phyloP scores from a whole-genome alignment of 2,888 invertebrate genomes.

The Acleris emargana region DNA sequence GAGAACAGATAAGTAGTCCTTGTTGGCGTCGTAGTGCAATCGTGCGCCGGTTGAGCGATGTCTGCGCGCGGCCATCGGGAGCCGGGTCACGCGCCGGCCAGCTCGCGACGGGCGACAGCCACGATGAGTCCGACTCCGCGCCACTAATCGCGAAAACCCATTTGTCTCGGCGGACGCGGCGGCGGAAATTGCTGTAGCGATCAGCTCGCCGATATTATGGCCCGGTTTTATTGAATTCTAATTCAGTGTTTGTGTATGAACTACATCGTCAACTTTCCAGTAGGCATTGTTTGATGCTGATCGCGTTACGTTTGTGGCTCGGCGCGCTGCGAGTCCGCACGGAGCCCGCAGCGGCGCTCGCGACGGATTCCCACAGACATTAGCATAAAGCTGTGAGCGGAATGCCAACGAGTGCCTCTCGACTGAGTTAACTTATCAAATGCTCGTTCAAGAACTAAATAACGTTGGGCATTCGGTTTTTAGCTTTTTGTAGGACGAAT shows the following conservation, averaged over 20 bases:
- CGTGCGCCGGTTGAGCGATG: conserved; percentile 13
- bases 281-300: no score
- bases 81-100: conserved; percentile 18
- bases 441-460: conserved; percentile 8
- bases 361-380: conserved; percentile 33
- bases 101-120: conserved; percentile 11
- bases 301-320: no score
- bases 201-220: conserved; percentile 11
- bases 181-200: conserved; percentile 24
- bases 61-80: background rate
- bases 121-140: background rate
- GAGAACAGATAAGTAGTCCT: conserved; percentile 16
- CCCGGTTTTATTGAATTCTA: background rate
- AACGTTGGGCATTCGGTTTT: no score
- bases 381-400: conserved; percentile 29
- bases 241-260: no score
- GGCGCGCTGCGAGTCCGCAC: background rate
- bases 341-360: conserved; percentile 31
- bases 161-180: conserved; percentile 11
- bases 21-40: conserved; percentile 11
- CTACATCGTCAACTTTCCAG: no score
- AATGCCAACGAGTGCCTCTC: conserved; percentile 20
- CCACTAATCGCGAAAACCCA: conserved; percentile 19
- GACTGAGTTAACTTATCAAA: conserved; percentile 13
- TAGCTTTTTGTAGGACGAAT: no score